These are phyloP conservation scores for Panulirus ornatus DNA, from an alignment of 1,140 invertebrate genomes.

Conservation along the genomic window DNA sequence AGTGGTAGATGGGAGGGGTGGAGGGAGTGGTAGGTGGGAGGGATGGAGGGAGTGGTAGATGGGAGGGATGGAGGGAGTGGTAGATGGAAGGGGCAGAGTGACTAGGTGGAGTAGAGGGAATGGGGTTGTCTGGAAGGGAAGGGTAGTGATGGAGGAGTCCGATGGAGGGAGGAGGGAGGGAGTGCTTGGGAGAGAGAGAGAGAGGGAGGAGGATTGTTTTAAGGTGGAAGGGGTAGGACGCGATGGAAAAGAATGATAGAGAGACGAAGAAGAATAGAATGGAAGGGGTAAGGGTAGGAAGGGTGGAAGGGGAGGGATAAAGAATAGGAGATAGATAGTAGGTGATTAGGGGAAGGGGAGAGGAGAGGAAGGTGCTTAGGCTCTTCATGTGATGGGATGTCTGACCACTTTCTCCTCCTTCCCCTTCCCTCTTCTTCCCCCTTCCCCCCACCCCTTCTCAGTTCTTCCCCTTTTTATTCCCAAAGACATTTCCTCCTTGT, in stretches of 20 bases:
- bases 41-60: too few relatives aligned
- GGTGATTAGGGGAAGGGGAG: background rate
- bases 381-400: background rate
- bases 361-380: background rate
- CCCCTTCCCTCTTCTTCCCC: background rate
- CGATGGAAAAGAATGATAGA: background rate
- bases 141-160: background rate
- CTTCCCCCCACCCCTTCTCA: background rate
- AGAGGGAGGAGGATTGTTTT: background rate
- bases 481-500: background rate
- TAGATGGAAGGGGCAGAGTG: too few relatives aligned
- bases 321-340: background rate
- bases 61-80: too few relatives aligned
- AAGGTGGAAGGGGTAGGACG: background rate
- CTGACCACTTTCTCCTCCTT: background rate
- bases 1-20: background rate
- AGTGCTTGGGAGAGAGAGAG: background rate
- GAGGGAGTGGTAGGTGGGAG: too few relatives aligned
- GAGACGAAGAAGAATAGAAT: background rate
- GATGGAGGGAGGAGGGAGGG: background rate
- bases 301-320: background rate
- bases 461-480: conserved; percentile 8
- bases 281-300: background rate
- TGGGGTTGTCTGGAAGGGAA: background rate
- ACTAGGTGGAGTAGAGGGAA: background rate